Evolutionary conservation across 2,888 invertebrate genomes (phyloP).

Genomic region (Odontocerum albicorne): DNA sequence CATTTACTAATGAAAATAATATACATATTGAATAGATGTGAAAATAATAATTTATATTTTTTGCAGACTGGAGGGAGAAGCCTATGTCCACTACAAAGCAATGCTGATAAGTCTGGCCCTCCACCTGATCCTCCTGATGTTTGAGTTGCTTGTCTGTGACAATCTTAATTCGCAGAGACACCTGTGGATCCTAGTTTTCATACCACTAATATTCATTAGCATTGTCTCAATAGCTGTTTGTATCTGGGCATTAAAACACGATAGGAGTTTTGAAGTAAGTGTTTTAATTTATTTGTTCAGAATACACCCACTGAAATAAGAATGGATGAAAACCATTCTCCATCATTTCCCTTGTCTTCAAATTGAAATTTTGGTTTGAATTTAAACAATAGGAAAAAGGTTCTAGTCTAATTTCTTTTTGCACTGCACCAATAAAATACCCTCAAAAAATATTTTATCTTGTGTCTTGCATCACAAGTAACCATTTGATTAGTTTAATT

Average conservation of each 20-base stretch:
- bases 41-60: constrained; percentile 78
- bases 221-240: constrained; percentile 96
- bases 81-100: constrained; percentile 96
- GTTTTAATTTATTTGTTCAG: constrained; percentile 14
- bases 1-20: too few species aligned
- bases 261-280: constrained; percentile 90
- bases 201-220: constrained; percentile 94
- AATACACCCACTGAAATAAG: too few species aligned
- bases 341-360: too few species aligned
- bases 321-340: too few species aligned
- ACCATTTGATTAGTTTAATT: too few species aligned
- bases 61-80: constrained; percentile 89
- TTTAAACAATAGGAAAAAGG: too few species aligned
- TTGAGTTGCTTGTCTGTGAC: constrained; percentile 94
- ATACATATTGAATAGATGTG: constrained; percentile 94
- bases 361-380: too few species aligned
- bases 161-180: constrained; percentile 86
- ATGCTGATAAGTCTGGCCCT: constrained; percentile 96
- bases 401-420: too few species aligned
- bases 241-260: constrained; percentile 98
- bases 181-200: constrained; percentile 89
- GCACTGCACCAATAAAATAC: too few species aligned
- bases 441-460: too few species aligned
- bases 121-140: constrained; percentile 93
- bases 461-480: too few species aligned